phyloP scores from a whole-genome alignment of 2,797 vertebrate species.

The Podarcis lilfordi region DNA sequence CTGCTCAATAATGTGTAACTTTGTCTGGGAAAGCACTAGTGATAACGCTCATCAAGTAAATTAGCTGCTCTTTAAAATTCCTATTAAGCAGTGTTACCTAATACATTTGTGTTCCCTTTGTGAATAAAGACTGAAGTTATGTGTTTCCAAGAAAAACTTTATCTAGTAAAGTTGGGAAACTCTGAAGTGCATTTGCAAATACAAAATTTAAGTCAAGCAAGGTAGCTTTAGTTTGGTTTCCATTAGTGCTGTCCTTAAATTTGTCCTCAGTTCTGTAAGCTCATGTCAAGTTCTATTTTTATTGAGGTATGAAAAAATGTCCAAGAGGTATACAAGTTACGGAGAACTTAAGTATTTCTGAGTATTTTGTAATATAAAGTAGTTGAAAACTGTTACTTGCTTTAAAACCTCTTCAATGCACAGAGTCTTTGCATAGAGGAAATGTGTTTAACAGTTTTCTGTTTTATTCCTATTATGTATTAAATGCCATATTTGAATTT shows the following conservation, averaged over 20 bases:
- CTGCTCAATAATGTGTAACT: conserved; percentile 73
- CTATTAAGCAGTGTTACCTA: conserved; percentile 43
- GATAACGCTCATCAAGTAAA: conserved; percentile 45
- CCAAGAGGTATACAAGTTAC: conserved; percentile 57
- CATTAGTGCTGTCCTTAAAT: conserved; percentile 72
- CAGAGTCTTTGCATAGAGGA: conserved; percentile 63
- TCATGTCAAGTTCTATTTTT: conserved; percentile 56
- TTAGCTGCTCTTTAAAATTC: conserved; percentile 32
- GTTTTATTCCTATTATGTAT: conserved; percentile 70
- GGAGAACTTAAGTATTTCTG: conserved; percentile 32
- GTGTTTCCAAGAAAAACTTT: conserved; percentile 20
- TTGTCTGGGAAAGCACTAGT: conserved; percentile 80
- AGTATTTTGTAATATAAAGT: conserved; percentile 46
- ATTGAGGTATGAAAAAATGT: conserved; percentile 58
- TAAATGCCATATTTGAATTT: conserved; percentile 78
- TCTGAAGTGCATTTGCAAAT: conserved; percentile 34
- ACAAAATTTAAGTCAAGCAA: conserved; percentile 39
- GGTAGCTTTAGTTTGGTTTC: conserved; percentile 54
- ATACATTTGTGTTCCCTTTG: conserved; percentile 44
- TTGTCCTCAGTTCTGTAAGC: conserved; percentile 68
- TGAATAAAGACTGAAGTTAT: conserved; percentile 47
- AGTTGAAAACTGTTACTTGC: conserved; percentile 65
- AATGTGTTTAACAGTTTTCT: conserved; percentile 69
- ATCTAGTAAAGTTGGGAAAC: conserved; percentile 7
- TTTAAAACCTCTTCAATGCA: conserved; percentile 57